Percentiles rank a stretch among this genome's conserved stretches.
These are phyloP conservation scores for Dysmachus trigonus DNA, from an alignment of 2,888 invertebrate genomes.

Conservation along the genomic window DNA sequence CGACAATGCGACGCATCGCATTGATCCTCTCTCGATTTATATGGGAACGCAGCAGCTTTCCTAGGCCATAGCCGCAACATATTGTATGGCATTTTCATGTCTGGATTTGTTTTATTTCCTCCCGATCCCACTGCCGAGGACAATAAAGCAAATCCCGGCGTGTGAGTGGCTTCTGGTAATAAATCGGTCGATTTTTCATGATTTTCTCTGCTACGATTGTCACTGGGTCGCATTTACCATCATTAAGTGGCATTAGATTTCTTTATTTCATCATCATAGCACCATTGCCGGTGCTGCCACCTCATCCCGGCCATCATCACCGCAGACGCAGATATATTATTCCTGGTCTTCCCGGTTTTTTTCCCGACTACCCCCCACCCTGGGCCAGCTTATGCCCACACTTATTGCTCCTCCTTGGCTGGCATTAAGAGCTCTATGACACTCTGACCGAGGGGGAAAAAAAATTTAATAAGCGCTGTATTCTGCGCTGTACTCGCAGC, in stretches of 20 bases:
- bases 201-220: slow-evolving; percentile 46
- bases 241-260: slow-evolving; percentile 48
- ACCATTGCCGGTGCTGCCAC: slow-evolving; percentile 8
- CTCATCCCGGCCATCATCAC: slow-evolving; percentile 19
- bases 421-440: slow-evolving; percentile 4
- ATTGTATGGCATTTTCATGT: slow-evolving; percentile 44
- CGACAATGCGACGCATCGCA: slow-evolving; percentile 26
- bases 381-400: not conserved
- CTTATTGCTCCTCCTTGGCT: not conserved
- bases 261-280: slow-evolving; percentile 44
- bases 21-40: slow-evolving; percentile 45
- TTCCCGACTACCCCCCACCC: not conserved
- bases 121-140: slow-evolving; percentile 6
- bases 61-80: not conserved
- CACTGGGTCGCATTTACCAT: slow-evolving; percentile 44
- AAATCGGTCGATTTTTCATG: slow-evolving; percentile 49
- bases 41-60: slow-evolving; percentile 10
- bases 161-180: slow-evolving; percentile 44
- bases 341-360: not conserved
- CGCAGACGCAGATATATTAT: slow-evolving; percentile 15
- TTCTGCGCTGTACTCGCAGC: not conserved
- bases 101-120: slow-evolving; percentile 44
- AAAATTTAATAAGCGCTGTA: slow-evolving; percentile 15
- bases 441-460: not conserved
- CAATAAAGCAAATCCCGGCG: slow-evolving; percentile 34